These are phyloP conservation scores for Frankliniella fusca DNA, from an alignment of 2,888 invertebrate genomes.

Conservation along the genomic window DNA sequence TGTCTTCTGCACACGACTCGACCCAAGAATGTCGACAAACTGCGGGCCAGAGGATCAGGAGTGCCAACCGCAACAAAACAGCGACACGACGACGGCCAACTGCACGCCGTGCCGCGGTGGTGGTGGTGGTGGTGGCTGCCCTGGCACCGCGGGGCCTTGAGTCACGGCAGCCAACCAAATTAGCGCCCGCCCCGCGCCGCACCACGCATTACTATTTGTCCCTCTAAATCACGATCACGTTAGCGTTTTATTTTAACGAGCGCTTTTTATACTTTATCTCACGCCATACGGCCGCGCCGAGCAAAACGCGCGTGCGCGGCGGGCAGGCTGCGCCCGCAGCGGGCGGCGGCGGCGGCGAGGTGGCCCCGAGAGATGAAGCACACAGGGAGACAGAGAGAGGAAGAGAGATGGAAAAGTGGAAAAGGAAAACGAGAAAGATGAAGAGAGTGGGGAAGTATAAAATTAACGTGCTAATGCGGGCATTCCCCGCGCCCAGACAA, in stretches of 20 bases:
- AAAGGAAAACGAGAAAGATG: too few species aligned
- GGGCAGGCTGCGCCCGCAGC: too few species aligned
- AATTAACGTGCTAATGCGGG: conserved; percentile 22
- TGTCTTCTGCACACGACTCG: neutral
- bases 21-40: conserved; percentile 18
- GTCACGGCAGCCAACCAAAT: conserved; percentile 13
- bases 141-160: neutral
- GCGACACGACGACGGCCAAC: neutral
- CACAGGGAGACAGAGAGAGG: too few species aligned
- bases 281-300: neutral
- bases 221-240: neutral
- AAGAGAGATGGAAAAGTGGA: too few species aligned
- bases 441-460: neutral
- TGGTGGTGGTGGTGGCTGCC: neutral
- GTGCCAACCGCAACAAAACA: neutral
- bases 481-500: neutral
- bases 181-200: neutral
- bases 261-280: neutral
- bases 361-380: too few species aligned
- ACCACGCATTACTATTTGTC: neutral
- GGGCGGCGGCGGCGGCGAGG: too few species aligned
- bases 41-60: neutral
- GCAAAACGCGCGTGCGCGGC: too few species aligned
- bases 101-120: neutral
- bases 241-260: too few species aligned